Base-by-base conservation (phyloP, 2,113 vertebrate species). In the Aegotheles bennettii region DNA sequence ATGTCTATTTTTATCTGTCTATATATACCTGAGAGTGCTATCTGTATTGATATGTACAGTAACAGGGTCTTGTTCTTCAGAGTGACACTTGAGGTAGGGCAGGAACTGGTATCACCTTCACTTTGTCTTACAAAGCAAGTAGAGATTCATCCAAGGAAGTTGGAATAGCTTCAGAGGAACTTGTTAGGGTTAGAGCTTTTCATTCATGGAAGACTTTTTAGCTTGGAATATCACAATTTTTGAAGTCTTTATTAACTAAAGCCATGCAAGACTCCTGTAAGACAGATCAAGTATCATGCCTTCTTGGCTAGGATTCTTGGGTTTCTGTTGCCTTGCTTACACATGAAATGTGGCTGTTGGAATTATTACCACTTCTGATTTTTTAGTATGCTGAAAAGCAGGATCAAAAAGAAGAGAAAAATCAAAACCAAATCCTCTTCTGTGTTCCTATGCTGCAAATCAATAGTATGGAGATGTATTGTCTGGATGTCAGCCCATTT, bases 131-230 rank as follows among this genome's bases (percentile, higher is more conserved):
- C 21, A 63, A 80, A 87, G 31, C 50, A 85, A 63, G 19, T 10
- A 84, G 59, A 59, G 61, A 33, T 92, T 70, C 16, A 61, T 77
- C 61, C 54, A 59, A 73, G 14, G 40, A 47, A 77, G 40, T 1
- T 95, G 90, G 85, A 90, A 78, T 43, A 67, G 31, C 56, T 94
- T 90, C 84, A 90, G 67, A 96, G 36, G 60, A 96, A 60, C 69
- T 75, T 68, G 21, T 56, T 87, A 4, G 7, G 45, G 29, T 73
- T 79, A 76, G 50, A 95, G 36, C 7, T 87, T 84, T n/a, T 59
- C 38, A n/a, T 77, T 93, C 75, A 25, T 60, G 54, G 57, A 69
- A 64, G 40, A 54, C 13, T 24, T 48, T 74, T 77, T 56, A 75
- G 25, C 35, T 70, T 68, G n/a, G 40, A 65, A 26, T 81, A 76